Evolutionary conservation across 2,888 invertebrate species (phyloP).

Genomic region (Gymnosoma rotundatum): DNA sequence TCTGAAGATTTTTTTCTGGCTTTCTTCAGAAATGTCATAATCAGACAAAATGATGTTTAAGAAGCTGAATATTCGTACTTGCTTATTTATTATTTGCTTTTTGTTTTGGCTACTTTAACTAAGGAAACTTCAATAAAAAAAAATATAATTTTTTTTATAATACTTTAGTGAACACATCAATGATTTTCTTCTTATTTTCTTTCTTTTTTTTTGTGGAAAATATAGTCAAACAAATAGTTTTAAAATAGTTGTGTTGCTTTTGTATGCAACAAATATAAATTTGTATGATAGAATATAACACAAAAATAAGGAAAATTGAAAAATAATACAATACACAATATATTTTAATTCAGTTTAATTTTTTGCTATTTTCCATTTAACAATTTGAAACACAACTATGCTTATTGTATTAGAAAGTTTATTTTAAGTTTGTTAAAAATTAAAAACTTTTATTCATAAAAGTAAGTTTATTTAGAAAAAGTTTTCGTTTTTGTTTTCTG

Average conservation of each 20-base stretch:
- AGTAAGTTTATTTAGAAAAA: no score
- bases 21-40: constrained; percentile 50
- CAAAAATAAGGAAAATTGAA: constrained; percentile 9
- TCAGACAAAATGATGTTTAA: constrained; percentile 48
- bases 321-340: constrained; percentile 2
- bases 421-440: constrained; percentile 11
- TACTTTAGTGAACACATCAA: constrained; percentile 45
- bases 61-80: constrained; percentile 14
- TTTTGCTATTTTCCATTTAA: constrained; percentile 28
- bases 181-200: constrained; percentile 8
- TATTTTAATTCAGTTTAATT: constrained; percentile 8
- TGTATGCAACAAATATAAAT: not conserved
- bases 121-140: constrained; percentile 20
- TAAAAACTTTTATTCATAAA: no score
- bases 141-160: constrained; percentile 1
- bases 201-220: not conserved
- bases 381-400: constrained; percentile 22
- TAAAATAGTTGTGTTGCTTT: constrained; percentile 2
- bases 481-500: no score
- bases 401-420: constrained; percentile 47
- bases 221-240: constrained; percentile 17
- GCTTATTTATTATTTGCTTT: not conserved
- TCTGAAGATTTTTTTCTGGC: not conserved
- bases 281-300: not conserved
- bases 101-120: constrained; percentile 21